Evolutionary conservation across 1,140 invertebrate species (phyloP), one percentile per base, ranked within the genome.

Genomic region (Araneus ventricosus): DNA sequence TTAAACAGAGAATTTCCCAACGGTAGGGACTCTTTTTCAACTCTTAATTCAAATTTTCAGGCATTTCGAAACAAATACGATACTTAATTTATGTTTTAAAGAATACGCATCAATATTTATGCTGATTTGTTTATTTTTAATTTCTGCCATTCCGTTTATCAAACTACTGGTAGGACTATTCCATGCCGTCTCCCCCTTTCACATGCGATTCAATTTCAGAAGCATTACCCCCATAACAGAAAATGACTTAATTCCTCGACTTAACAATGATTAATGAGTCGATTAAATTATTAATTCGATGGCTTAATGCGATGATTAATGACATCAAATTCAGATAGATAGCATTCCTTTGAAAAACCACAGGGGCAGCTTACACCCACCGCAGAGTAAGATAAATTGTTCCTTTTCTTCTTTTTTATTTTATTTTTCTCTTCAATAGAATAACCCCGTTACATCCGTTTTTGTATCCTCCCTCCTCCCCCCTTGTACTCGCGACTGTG

Each of bases 181-280:
- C 41, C 41, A 45, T 1, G 61, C 4, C 24, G 2, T 63, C 24
- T 8, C n/a, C 24, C 61, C 24, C 6, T 63, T 30, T 30, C 67
- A 1, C 27, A 10, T 20, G 14, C 27, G 4, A 70, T 30, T 45
- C 80, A 20, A 24, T 45, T 84, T 52, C 80, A 84, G 39, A 84
- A 45, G 39, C 80, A 45, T 27, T 45, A 41, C 39, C 37, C 79
- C n/a, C 79, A 24, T 82, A 27, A 1, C 80, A 22, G 80, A 84
- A 84, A 84, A 84, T 84, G 80, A 84, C 80, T 84, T 45, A 84
- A 84, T 84, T 84, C 22, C 80, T 27, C 37, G 3, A 84, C 45
- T 45, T 84, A 84, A 84, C 37, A 45, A 84, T 84, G 80, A 84
- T 84, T 84, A 41, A 84, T 52, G 39, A 27, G 22, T 7, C 37